Evolutionary conservation across 2,113 vertebrate species (phyloP), one percentile per base, ranked within the genome.

Genomic region (Chelonoidis abingdonii): DNA sequence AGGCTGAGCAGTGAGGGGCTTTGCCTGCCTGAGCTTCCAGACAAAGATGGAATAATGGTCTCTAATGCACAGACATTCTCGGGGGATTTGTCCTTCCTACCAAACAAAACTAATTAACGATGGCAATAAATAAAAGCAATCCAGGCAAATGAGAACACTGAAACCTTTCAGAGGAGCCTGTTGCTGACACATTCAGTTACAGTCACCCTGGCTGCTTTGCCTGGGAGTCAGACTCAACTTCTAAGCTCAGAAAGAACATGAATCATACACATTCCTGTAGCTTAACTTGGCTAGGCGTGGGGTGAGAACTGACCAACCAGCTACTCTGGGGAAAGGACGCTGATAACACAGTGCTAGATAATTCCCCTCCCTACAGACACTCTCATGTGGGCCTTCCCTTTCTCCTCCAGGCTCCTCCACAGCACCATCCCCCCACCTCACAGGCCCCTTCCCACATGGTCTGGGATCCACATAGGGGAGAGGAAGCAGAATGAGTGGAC

Each of bases 1-100:
- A 9, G 47, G 86, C 89, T 95, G 94, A 93, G 91, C 91, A 89
- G 92, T 10, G 22, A 90, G 93, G 88, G 88, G 49, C 0, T 89
- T 5, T 72, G 93, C 87, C 78, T 1, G 0, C 92, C 83, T 76
- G 85, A 89, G 87, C 87, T 94, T 89, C 91, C 72, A 96, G 90
- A 94, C 96, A 95, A 93, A 86, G 62, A 84, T 92, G 91, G 80
- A 96, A 92, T 96, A 90, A 97, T 94, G 92, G 93, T 97, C 94
- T 95, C 57, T 93, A 97, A 83, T 53, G 10, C 10, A 3, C 90
- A 97, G 94, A 92, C 93, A 19, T 1, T 94, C 96, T 89, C 95
- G 0, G 49, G 83, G 93, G 96, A 94, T 31, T 85, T 88, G 86
- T 94, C 92, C 90, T 97, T 92, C 88, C 95, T 56, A 81, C 57